Evolutionary conservation across 2,113 vertebrate species (phyloP), one percentile per base, ranked within the genome.

Genomic region (Empidonax alnorum): DNA sequence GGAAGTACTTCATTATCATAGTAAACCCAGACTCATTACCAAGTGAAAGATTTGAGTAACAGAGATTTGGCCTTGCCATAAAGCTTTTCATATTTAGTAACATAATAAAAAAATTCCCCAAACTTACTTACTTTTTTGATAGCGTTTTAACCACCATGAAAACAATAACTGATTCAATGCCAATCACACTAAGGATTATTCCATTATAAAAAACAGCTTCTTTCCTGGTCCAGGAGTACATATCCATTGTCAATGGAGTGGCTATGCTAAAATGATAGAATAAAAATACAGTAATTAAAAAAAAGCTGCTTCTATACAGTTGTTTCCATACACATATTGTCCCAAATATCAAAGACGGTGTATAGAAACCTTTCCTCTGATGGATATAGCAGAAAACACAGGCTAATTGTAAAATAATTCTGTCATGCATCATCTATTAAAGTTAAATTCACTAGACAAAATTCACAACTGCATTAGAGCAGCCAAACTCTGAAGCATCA

Each of bases 171-270:
- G 99, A 99, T 87, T 99, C 97, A 35, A 99, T 97, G 30, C 99
- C 99, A 73, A 99, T 97, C 58, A 97, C 96, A 37, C 98, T 99
- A 72, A 99, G 98, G 73, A 99, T 99, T 95, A 99, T 96, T 84
- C 99, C 99, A 42, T 98, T 98, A 94, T 99, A 99, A 24, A 99
- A 97, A n/a, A 99, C 99, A 0, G 99, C 99, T 91, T 99, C 95
- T 83, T 97, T 98, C 82, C 99, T 98, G 17, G 98, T 99, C 99
- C 99, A 99, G 31, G 99, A 98, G 69, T 99, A 99, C 99, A 99
- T 99, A 94, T 99, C 99, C 99, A 99, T 99, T 1, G 99, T 99
- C 87, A 99, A 31, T 7, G 99, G 99, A 31, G 99, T 99, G 56
- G 98, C 93, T 75, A 99, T 99, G 33, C 99, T 99, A 94, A 73